Evolutionary conservation across 2,113 vertebrate species (phyloP), one percentile per base, ranked within the genome.

Genomic region (Rhegmatorhina hoffmannsi): DNA sequence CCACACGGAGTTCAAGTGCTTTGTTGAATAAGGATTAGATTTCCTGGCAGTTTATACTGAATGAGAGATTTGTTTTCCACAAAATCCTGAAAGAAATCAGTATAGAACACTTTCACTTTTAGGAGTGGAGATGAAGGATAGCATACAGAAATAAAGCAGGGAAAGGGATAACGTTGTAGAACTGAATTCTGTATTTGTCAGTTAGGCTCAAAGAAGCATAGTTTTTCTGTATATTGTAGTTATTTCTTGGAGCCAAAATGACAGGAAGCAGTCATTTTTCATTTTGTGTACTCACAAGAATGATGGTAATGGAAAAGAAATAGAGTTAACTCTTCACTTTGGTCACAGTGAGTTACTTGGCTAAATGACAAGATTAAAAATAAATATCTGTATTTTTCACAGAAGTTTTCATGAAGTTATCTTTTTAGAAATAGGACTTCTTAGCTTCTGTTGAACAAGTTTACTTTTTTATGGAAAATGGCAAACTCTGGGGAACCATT

Each of bases 231-330:
- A 95, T 74, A 67, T 36, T 75, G 66, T 90, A 92, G 73, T 83
- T 93, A 92, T 96, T 96, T 97, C 64, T 80, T 91, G 89, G 75
- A 96, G 93, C n/a, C 75, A 96, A 92, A 96, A 90, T 18, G 49
- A 94, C 72, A 92, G 91, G 97, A 97, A 97, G 74, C 36, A 94
- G 82, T 85, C 40, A 84, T 93, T 93, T 97, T 97, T 95, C 75
- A 94, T 96, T 97, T 96, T 96, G 78, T 67, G 96, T 97, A 96
- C 95, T 73, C 85, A 96, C 64, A 93, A 94, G 79, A 96, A 96
- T 85, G 89, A 96, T 92, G 72, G 87, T 95, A 96, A 97, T 93
- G 88, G 67, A 97, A 97, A 97, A 96, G 79, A 97, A 97, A 97
- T 94, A 40, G 83, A 97, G 93, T 97, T 96, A 96, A 93, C 89